Base-by-base conservation (phyloP, 30 jellyfish, hydroid and myxozoan genomes). In the Mastigias papua region DNA sequence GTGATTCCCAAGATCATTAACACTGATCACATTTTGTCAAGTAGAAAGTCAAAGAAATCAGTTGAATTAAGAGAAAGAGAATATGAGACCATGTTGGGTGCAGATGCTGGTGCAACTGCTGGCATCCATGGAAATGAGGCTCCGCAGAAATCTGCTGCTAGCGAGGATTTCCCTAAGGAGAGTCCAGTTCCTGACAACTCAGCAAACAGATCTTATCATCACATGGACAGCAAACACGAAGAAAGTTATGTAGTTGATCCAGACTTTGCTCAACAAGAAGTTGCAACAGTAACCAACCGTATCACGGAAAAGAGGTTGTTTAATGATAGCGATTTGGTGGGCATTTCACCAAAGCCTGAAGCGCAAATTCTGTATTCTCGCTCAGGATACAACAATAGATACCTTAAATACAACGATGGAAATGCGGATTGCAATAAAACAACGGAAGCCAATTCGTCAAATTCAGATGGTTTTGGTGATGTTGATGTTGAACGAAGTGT, bases 31-130 rank as follows among this genome's bases (percentile, higher is more conserved):
- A 35, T 54, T 54, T 68, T 67, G 31, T 78, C 78, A 5, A 61
- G 30, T 10, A 61, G 32, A 58, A 57, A 78, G 32, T 22, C 88
- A 1, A 75, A 50, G 54, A 78, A 78, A 25, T 61, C 88, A 2
- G 17, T 63, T 29, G 88, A 58, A 19, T 25, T 67, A 29, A 78
- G 88, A 58, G 88, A 78, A 42, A 73, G 32, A 17, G 48, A 78
- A 35, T 78, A 78, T 78, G 78, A 64, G 5, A 78, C 88, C 19
- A 78, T 78, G 88, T 28, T 78, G 28, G 35, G 19, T 27, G 78
- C 77, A 6, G 78, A 61, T 6, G 8, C 67, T 3, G 22, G 23
- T 13, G 31, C 5, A 16, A 20, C 6, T 21, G 20, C 27, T 19
- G 25, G 27, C 67, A 54, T 7, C 20, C 2, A 16, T 54, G 27